Evolutionary conservation across 2,113 vertebrate genomes (phyloP), one percentile per base, ranked within the genome.

Genomic region (Cavia porcellus): DNA sequence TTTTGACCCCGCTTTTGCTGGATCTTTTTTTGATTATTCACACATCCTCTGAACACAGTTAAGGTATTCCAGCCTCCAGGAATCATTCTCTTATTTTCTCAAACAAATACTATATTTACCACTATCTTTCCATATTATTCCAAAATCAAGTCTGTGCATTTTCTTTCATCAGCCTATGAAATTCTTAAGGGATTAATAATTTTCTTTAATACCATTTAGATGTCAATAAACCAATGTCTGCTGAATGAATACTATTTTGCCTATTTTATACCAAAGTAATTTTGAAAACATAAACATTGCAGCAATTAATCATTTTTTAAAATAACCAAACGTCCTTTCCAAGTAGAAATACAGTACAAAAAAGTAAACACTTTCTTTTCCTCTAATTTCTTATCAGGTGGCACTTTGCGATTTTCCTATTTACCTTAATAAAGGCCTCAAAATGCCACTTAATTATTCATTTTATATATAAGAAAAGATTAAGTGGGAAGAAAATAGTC

Each of bases 241-340:
- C 12, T 80, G 57, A 95, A 92, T 70, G 5, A 80, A n/a, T 84
- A 87, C 0, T 30, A 47, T n/a, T 96, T 94, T 85, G 93, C 7
- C 38, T 64, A 52, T 62, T 42, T 62, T 92, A 88, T 1, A 94
- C 15, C 45, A 95, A 94, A 57, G 8, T 6, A 89, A 94, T 52
- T 95, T 64, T 88, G 25, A 89, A 94, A 96, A 95, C 38, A 95
- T 6, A 17, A 88, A 85, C 30, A 77, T 52, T 55, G 14, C 74
- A 92, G 47, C 17, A 93, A 94, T 59, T 42, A 86, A 92, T 55
- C 9, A 85, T 95, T 45, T 90, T 95, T 96, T 25, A 93, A 55
- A 92, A 62, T 83, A 95, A 68, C 28, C 20, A 94, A 90, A 90
- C 72, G 22, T 79, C 9, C 75, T 96, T 94, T 96, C 70, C 57